Evolutionary conservation across 2,888 invertebrate genomes (phyloP), one percentile per base, ranked within the genome.

Genomic region (Trypoxylon attenuatum): DNA sequence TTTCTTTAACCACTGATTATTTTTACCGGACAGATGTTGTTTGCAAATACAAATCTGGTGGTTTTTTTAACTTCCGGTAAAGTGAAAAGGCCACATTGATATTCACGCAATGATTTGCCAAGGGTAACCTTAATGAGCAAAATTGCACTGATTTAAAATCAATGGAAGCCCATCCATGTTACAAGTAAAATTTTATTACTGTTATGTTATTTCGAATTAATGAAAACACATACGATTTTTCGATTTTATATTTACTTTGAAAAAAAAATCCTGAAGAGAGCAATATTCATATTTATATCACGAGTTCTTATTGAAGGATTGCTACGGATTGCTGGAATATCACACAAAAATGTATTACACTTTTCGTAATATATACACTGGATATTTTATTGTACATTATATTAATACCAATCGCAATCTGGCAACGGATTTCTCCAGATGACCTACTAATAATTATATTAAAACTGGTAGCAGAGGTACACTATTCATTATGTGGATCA

Each of bases 381-480:
- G 71, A 75, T 0, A 6, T 15, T 8, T 19, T 72, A 19, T 46
- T 75, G 10, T 13, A 56, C 2, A 25, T 69, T 4, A 13, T 50
- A 6, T 55, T 74, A 18, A 5, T 67, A 5, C 74, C 71, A 0
- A 54, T 65, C 18, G 58, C 58, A 5, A 5, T 61, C n/a, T 72
- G 62, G 64, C 71, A 70, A 63, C 78, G 77, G 75, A 21, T 81
- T 15, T 75, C 71, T 3, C 61, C 60, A 5, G 78, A 77, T 22
- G 69, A 78, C 33, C 75, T 63, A 42, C 49, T 78, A 3, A 62
- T 74, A 27, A 59, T 62, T 3, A 63, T 83, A 0, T 39, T 81
- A 0, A 76, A 54, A 55, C 57, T 76, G 2, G 41, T 78, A 16
- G 2, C 76, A n/a, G 80, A 78, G 60, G 82, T 82, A 72, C 71